Evolutionary conservation across 2,113 vertebrate genomes (phyloP).

Genomic region (Corythornis vintsioides): DNA sequence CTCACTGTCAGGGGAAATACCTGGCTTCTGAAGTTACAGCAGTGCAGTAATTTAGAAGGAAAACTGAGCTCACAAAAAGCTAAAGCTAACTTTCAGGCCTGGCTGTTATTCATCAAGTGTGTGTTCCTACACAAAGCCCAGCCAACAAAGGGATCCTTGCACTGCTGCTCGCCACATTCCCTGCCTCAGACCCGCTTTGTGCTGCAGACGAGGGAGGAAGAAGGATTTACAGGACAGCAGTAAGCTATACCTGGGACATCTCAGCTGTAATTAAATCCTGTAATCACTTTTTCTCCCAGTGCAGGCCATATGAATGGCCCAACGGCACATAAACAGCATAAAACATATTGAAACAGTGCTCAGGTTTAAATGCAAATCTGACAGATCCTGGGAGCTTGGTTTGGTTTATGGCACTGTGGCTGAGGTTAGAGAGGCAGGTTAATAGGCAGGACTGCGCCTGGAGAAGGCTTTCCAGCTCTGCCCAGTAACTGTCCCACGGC

Average conservation of each 20-base stretch:
- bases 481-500: background rate
- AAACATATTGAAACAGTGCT: background rate
- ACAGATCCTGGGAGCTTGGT: background rate
- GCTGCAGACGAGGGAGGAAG: slow-evolving; percentile 19
- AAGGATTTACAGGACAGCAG: slow-evolving; percentile 27
- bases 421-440: background rate
- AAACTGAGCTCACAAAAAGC: slow-evolving; percentile 39
- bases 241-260: slow-evolving; percentile 23
- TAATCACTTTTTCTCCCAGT: background rate
- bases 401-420: background rate
- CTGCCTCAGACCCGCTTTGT: slow-evolving; percentile 52
- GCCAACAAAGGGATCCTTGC: slow-evolving; percentile 53
- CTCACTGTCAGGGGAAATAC: slow-evolving; percentile 32
- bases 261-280: slow-evolving; percentile 35
- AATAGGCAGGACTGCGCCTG: background rate
- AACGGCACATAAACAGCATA: background rate
- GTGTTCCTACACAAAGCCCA: background rate
- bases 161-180: accelerated
- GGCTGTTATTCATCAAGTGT: slow-evolving; percentile 47
- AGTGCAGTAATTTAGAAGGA: slow-evolving; percentile 21
- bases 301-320: background rate
- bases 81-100: slow-evolving; percentile 25
- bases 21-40: slow-evolving; percentile 63
- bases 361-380: background rate
- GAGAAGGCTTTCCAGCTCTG: background rate